Evolutionary conservation across 2,113 vertebrate genomes (phyloP).

Genomic region (Trichomycterus rosablanca): DNA sequence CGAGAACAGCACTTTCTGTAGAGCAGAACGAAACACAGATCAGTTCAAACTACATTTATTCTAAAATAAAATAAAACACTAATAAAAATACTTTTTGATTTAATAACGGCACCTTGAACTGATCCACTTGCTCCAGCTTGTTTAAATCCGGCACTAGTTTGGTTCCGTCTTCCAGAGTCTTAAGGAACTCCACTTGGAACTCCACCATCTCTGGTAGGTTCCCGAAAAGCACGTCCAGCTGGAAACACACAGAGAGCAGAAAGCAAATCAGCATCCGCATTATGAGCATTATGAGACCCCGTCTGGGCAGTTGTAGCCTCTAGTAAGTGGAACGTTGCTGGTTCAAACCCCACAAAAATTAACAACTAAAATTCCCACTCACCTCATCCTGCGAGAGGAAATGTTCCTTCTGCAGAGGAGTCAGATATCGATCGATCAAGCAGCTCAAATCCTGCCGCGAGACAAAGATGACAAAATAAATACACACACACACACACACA

Average conservation of each 20-base stretch:
- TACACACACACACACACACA: too few species aligned
- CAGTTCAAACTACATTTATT: too few species aligned
- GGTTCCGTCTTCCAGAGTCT: slow-evolving; percentile 93
- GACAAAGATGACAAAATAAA: too few species aligned
- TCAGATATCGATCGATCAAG: slow-evolving; percentile 90
- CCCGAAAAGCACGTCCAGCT: slow-evolving; percentile 92
- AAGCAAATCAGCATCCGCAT: too few species aligned
- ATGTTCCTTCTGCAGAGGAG: slow-evolving; percentile 89
- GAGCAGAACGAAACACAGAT: too few species aligned
- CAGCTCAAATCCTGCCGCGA: slow-evolving; percentile 96
- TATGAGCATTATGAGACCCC: too few species aligned
- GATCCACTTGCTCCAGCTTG: slow-evolving; percentile 89
- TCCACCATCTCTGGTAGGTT: slow-evolving; percentile 94
- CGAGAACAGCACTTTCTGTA: slow-evolving; percentile 93
- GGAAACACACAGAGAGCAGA: neutral
- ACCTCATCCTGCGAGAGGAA: slow-evolving; percentile 98
- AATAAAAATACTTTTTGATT: too few species aligned
- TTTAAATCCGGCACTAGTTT: slow-evolving; percentile 90
- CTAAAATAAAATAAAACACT: too few species aligned
- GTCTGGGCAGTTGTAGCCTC: too few species aligned
- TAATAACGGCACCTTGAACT: slow-evolving; percentile 72
- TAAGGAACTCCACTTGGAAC: slow-evolving; percentile 95
- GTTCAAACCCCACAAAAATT: too few species aligned
- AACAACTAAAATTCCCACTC: slow-evolving; percentile 25
- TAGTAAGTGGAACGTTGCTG: too few species aligned